phyloP scores from a whole-genome alignment of 2,888 invertebrate species.

The Aquatica leii region DNA sequence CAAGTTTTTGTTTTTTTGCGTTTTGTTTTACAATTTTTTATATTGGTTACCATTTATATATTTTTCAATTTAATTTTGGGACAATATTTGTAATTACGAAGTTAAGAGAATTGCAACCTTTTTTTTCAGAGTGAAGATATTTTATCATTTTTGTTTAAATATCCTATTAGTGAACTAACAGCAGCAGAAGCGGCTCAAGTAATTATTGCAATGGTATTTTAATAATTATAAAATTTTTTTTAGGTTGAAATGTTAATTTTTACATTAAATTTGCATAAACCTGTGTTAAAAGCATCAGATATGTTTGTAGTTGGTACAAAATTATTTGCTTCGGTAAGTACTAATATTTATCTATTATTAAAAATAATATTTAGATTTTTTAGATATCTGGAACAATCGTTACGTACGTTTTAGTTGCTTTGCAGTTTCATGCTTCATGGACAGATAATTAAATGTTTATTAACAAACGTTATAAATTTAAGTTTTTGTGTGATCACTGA shows the following conservation, averaged over 20 bases:
- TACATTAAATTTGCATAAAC: constrained; percentile 48
- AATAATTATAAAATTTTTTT: constrained; percentile 18
- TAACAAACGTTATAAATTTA: no score
- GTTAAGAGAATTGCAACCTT: no score
- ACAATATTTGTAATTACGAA: no score
- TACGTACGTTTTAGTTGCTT: constrained; percentile 11
- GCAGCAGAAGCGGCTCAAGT: constrained; percentile 48
- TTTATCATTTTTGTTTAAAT: constrained; percentile 46
- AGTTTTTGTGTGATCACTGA: no score
- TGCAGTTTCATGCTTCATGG: constrained; percentile 11
- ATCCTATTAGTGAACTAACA: constrained; percentile 47
- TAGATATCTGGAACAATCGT: constrained; percentile 12
- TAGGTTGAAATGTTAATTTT: constrained; percentile 49
- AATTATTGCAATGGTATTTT: neutral
- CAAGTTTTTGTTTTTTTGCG: no score
- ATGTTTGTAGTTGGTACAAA: constrained; percentile 49
- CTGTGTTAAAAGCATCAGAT: constrained; percentile 49
- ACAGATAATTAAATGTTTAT: no score
- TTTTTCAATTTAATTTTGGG: no score
- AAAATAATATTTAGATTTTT: neutral
- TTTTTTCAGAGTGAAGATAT: constrained; percentile 47
- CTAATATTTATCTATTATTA: neutral
- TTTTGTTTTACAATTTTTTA: no score
- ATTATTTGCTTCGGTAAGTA: constrained; percentile 51
- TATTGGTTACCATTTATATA: no score